A percentile compares a stretch with the other conserved stretches of the same genome.
Evolutionary conservation across 2,888 invertebrate species (phyloP).

Genomic region (Dryadula phaetusa): DNA sequence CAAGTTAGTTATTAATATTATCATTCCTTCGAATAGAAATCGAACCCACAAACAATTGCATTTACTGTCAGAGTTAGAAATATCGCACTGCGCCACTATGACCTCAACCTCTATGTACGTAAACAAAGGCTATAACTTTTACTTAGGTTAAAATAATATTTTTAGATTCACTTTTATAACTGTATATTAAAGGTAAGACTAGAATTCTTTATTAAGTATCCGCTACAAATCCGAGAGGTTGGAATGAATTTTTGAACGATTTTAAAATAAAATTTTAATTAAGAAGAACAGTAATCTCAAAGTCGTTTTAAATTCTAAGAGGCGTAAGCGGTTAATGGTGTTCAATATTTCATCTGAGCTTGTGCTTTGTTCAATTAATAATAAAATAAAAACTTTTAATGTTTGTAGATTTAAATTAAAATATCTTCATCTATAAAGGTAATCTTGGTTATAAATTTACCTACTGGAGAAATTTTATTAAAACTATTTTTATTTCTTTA

Average conservation of each 20-base stretch:
- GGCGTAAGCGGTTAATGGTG: slow-evolving; percentile 24
- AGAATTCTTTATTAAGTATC: not conserved
- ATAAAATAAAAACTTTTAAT: not conserved
- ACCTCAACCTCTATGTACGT: too few species aligned
- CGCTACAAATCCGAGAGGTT: not conserved
- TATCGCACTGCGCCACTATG: too few species aligned
- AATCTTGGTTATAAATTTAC: too few species aligned
- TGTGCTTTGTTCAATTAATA: slow-evolving; percentile 10
- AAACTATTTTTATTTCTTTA: too few species aligned
- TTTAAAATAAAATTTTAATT: slow-evolving; percentile 26
- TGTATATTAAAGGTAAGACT: not conserved
- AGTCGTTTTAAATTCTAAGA: slow-evolving; percentile 29
- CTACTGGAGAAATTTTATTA: too few species aligned
- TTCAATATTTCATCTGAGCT: slow-evolving; percentile 19
- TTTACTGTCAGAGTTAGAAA: too few species aligned
- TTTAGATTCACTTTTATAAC: not conserved
- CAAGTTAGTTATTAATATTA: too few species aligned
- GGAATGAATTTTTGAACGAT: slow-evolving; percentile 1
- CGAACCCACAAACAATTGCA: too few species aligned
- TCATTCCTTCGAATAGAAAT: too few species aligned
- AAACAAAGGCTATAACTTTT: too few species aligned
- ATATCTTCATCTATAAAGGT: too few species aligned
- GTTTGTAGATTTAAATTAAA: not conserved
- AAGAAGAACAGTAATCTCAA: slow-evolving; percentile 22
- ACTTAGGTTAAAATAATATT: not conserved